Evolutionary conservation across 1,140 invertebrate species (phyloP).

Genomic region (Nephila pilipes): DNA sequence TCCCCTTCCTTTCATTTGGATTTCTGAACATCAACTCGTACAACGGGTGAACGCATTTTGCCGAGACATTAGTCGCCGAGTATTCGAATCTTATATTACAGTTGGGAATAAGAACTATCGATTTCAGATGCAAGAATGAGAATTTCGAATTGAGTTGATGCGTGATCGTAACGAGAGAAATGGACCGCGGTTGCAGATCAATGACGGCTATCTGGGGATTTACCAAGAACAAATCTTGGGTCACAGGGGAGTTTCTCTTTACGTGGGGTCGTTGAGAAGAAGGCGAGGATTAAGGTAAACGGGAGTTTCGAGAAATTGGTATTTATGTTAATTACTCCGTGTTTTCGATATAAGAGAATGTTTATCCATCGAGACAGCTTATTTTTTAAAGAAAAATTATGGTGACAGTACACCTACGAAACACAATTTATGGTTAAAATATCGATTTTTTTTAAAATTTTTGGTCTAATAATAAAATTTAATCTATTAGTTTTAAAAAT

Average conservation of each 20-base stretch:
- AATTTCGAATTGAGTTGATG: conserved; percentile 60
- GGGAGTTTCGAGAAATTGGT: background rate
- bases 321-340: background rate
- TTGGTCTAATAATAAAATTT: too few species aligned
- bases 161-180: background rate
- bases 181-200: background rate
- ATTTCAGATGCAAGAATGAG: conserved; percentile 49
- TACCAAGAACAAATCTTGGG: background rate
- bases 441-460: too few species aligned
- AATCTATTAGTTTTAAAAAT: too few species aligned
- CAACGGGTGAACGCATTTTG: background rate
- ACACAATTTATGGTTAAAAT: too few species aligned
- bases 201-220: background rate
- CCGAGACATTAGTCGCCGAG: conserved; percentile 29
- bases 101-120: background rate
- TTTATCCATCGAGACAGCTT: too few species aligned
- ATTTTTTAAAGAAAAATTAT: background rate
- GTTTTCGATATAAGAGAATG: too few species aligned
- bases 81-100: conserved; percentile 55
- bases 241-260: background rate
- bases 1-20: conserved; percentile 5
- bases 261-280: too few species aligned
- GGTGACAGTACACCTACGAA: too few species aligned
- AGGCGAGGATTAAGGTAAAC: background rate
- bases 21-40: conserved; percentile 32